Conservation (phyloP, 2,888 invertebrate species). For the Oxycera nigricornis region DNA sequence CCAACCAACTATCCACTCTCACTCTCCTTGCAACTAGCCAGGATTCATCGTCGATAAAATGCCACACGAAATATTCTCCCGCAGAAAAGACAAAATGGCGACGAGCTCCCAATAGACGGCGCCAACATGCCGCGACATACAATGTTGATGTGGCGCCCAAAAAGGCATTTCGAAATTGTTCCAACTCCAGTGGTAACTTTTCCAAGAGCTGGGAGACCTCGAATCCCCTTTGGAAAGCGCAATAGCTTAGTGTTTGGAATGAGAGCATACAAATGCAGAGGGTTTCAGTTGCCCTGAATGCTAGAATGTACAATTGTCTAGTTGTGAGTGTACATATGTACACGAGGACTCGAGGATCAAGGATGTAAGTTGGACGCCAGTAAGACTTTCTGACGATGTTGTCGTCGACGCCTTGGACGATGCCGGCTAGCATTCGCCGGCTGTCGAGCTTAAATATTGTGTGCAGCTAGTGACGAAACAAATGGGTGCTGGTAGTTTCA, state of each 20-base stretch:
- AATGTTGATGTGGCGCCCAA: slow-evolving; percentile 48
- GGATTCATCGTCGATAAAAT: slow-evolving; percentile 32
- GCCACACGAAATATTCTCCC: slow-evolving; percentile 39
- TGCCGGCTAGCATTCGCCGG: slow-evolving; percentile 19
- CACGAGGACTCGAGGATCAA: neutral
- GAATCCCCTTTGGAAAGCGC: neutral
- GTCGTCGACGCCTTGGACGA: neutral
- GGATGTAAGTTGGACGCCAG: slow-evolving; percentile 18
- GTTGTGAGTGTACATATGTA: neutral
- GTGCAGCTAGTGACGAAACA: neutral
- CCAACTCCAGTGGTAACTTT: neutral
- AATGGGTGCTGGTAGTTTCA: neutral
- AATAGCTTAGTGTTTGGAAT: neutral
- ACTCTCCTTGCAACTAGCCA: neutral
- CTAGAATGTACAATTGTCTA: slow-evolving; percentile 5
- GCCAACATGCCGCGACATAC: slow-evolving; percentile 46
- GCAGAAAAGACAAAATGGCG: slow-evolving; percentile 47
- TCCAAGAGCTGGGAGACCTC: neutral
- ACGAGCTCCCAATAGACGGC: slow-evolving; percentile 44
- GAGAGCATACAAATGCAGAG: neutral
- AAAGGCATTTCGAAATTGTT: slow-evolving; percentile 43
- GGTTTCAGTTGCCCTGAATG: neutral
- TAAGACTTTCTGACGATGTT: slow-evolving; percentile 35
- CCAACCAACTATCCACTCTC: neutral
- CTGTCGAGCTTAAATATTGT: neutral